These are phyloP conservation scores for Torymus texanus DNA, from an alignment of 2,888 invertebrate genomes.

Conservation along the genomic window DNA sequence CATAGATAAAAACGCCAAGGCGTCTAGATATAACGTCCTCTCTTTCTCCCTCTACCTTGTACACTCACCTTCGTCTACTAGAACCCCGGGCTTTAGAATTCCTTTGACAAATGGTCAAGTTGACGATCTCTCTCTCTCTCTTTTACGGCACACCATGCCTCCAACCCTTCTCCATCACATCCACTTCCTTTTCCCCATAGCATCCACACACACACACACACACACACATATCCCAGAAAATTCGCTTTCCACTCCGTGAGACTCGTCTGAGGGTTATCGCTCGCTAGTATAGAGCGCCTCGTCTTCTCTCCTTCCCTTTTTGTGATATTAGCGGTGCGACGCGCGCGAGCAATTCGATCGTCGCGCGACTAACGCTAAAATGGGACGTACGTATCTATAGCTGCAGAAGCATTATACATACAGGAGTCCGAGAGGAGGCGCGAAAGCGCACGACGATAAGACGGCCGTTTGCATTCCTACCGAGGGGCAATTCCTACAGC, in stretches of 20 bases:
- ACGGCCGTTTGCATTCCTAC: constrained; percentile 69
- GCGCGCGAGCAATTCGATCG: constrained; percentile 60
- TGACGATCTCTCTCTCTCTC: not conserved
- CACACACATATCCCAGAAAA: not conserved
- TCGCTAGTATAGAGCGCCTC: constrained; percentile 21
- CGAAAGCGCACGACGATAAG: constrained; percentile 63
- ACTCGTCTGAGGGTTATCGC: constrained; percentile 46
- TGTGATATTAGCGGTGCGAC: constrained; percentile 45
- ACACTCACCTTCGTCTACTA: not conserved
- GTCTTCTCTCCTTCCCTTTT: constrained; percentile 16
- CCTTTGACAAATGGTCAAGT: constrained; percentile 40
- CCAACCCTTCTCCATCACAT: too few relatives aligned
- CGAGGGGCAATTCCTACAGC: constrained; percentile 64
- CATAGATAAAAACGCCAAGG: constrained; percentile 4
- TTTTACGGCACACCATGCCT: too few relatives aligned
- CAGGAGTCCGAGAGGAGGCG: constrained; percentile 44
- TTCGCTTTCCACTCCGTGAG: constrained; percentile 19
- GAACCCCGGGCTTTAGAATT: constrained; percentile 22
- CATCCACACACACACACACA: too few relatives aligned
- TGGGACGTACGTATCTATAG: not conserved
- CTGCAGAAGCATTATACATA: too few relatives aligned
- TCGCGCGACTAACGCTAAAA: not conserved
- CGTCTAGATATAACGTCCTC: too few relatives aligned
- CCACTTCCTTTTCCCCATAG: too few relatives aligned
- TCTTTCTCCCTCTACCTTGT: not conserved